Conservation (phyloP, 2,888 invertebrate species). For the Drosophila stalkeri region DNA sequence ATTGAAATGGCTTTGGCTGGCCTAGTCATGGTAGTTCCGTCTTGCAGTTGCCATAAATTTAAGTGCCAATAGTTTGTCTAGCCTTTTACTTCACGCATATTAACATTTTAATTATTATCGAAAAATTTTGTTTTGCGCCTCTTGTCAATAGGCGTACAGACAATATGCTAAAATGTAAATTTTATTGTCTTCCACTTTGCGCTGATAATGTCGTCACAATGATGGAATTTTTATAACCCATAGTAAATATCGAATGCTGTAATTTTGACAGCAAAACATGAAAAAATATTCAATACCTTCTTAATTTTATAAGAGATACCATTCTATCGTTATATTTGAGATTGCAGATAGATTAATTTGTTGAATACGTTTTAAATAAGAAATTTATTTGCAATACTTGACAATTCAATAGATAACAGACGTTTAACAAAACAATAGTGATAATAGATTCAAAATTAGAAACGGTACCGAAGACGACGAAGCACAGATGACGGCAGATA, state of each 20-base stretch:
- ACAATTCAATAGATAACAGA: slow-evolving; percentile 70
- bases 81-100: slow-evolving; percentile 80
- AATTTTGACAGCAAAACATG: slow-evolving; percentile 41
- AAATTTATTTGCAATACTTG: slow-evolving; percentile 61
- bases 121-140: slow-evolving; percentile 62
- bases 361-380: slow-evolving; percentile 45
- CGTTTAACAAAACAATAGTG: slow-evolving; percentile 52
- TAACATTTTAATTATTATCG: slow-evolving; percentile 80
- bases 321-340: slow-evolving; percentile 13
- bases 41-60: slow-evolving; percentile 78
- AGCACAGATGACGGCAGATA: slow-evolving; percentile 77
- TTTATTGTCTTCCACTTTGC: slow-evolving; percentile 62
- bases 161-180: slow-evolving; percentile 59
- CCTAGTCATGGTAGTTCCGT: slow-evolving; percentile 65
- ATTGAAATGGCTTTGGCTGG: slow-evolving; percentile 49
- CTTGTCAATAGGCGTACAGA: slow-evolving; percentile 37
- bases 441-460: slow-evolving; percentile 36
- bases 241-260: slow-evolving; percentile 50
- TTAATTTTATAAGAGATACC: slow-evolving; percentile 3
- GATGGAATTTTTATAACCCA: slow-evolving; percentile 66
- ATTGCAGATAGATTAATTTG: slow-evolving; percentile 6
- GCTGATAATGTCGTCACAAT: slow-evolving; percentile 38
- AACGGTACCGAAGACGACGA: slow-evolving; percentile 73
- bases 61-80: slow-evolving; percentile 79
- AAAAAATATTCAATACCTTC: slow-evolving; percentile 23